Evolutionary conservation across 2,888 invertebrate species (phyloP), one percentile per base, ranked within the genome.

Genomic region (Ochropleura leucogaster): DNA sequence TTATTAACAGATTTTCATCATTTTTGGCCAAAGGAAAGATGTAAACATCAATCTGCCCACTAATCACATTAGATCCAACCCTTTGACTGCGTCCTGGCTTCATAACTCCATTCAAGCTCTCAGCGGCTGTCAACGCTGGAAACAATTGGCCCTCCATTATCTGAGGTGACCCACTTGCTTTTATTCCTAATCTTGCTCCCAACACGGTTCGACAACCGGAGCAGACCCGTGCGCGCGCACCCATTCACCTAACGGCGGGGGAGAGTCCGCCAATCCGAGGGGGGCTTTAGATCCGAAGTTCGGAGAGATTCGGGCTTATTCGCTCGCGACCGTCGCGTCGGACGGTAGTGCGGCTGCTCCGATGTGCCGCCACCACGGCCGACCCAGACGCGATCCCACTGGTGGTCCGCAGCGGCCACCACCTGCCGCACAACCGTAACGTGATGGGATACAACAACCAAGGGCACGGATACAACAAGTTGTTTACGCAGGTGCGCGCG

Each of bases 401-500:
- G 95, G 96, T 96, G 96, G 96, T 94, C 94, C 95, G 94, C 85
- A 92, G 94, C 85, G 95, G 95, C 95, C 94, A 94, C 95, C 95
- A 95, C 88, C 93, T 93, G 83, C 94, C 92, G 88, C 96, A 96
- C 97, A 97, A 97, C 94, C 97, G 97, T 96, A 97, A 96, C 96
- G 98, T 98, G 97, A 98, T 98, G 97, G 97, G 97, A 90, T 98
- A 98, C 97, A 97, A 97, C 96, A 97, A 97, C 96, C 97, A 97
- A 94, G 97, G 97, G 94, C 97, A 98, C 93, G 98, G 98, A 93
- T 98, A 98, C 97, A 98, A 98, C 97, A 98, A 98, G 97, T 97
- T 98, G 93, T 98, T 98, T 92, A 98, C 98, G 80, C 98, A 98
- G 98, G 98, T 98, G 93, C 93, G 94, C 88, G 89, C 88, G 90